Conservation (phyloP, 2,113 vertebrate genomes). For the Corythoichthys haematopterus region DNA sequence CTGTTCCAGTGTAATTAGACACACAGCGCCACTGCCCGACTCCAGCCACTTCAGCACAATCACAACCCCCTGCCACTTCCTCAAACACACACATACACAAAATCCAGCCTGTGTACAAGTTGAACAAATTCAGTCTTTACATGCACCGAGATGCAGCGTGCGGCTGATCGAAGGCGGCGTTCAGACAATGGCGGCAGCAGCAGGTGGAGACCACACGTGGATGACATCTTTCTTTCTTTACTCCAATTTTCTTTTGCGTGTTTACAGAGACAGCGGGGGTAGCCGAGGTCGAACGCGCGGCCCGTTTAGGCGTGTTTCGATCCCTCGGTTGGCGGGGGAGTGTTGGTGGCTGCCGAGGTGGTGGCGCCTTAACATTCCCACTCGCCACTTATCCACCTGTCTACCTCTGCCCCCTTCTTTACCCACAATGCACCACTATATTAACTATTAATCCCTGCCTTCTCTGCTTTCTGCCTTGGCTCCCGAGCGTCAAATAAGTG, state of each 20-base stretch:
- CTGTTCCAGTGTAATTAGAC: conserved; percentile 86
- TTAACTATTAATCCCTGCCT: conserved; percentile 66
- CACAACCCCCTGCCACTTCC: conserved; percentile 22
- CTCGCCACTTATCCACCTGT: conserved; percentile 23
- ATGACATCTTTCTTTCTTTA: conserved; percentile 43
- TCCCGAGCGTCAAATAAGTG: conserved; percentile 40
- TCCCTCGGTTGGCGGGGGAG: conserved; percentile 55
- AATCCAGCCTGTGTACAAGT: conserved; percentile 1
- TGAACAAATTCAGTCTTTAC: conserved; percentile 36
- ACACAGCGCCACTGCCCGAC: conserved; percentile 72
- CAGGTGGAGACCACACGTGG: conserved; percentile 57
- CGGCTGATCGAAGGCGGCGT: conserved; percentile 49
- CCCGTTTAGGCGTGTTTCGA: conserved; percentile 56
- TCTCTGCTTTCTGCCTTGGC: conserved; percentile 24
- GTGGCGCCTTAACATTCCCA: conserved; percentile 40
- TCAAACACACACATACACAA: conserved; percentile 18
- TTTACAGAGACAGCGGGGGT: conserved; percentile 57
- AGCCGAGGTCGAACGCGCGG: conserved; percentile 52
- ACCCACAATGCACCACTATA: conserved; percentile 55
- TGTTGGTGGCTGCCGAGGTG: conserved; percentile 52
- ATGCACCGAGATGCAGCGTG: conserved; percentile 64
- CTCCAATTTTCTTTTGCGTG: conserved; percentile 37
- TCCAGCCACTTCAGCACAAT: conserved; percentile 80
- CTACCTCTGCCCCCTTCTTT: conserved; percentile 45
- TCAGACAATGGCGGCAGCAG: conserved; percentile 48